Evolutionary conservation across 2,113 vertebrate species (phyloP).

Genomic region (Montifringilla adamsi): DNA sequence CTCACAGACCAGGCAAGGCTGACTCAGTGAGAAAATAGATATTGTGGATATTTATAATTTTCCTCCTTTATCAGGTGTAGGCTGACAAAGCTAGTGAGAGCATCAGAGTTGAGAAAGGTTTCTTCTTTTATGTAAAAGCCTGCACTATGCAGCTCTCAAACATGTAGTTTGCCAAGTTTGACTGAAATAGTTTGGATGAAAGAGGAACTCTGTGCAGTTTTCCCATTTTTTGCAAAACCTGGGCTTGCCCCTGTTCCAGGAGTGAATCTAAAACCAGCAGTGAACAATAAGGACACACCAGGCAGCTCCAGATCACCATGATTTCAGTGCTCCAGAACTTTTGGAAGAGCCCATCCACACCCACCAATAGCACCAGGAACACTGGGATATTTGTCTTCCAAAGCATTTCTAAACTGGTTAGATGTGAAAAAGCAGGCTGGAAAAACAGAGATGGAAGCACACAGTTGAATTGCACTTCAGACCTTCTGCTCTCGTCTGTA

Average conservation of each 20-base stretch:
- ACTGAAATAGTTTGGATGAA: background rate
- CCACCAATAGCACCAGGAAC: rapidly evolving
- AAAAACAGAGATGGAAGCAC: background rate
- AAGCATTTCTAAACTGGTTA: background rate
- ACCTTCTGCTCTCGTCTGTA: background rate
- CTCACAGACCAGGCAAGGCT: background rate
- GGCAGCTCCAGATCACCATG: background rate
- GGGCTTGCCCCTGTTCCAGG: background rate
- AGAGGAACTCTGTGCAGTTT: background rate
- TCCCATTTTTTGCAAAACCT: background rate
- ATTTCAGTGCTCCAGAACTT: background rate
- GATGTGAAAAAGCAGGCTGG: background rate
- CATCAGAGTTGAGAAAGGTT: background rate
- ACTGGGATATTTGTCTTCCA: background rate
- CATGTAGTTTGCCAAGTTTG: background rate
- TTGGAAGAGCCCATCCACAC: background rate
- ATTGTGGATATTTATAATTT: background rate
- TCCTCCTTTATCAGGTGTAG: background rate
- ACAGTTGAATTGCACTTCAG: background rate
- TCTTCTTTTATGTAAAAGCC: background rate
- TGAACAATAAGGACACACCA: background rate
- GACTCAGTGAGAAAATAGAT: background rate
- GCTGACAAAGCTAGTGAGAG: background rate
- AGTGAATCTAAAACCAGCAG: background rate
- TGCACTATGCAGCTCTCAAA: background rate